Base-by-base conservation (phyloP, 2,888 invertebrate species). In the Apamea sordens region DNA sequence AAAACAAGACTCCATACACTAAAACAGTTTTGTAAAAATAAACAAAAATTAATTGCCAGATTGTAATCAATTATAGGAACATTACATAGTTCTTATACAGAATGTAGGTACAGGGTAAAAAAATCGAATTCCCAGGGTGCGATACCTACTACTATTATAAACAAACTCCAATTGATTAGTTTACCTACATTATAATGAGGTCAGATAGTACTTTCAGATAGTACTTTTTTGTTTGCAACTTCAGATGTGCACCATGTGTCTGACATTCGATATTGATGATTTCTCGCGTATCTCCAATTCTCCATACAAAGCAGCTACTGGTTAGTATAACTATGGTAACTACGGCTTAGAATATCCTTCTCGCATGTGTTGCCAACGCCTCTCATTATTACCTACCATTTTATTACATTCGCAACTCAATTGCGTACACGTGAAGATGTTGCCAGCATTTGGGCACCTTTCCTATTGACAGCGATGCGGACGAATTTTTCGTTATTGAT, bases 261-360 rank as follows among this genome's bases (percentile, higher is more conserved):
- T 56, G 79, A 76, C 8, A 88, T 81, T 74, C 24, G 77, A 87
- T 81, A 88, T 81, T 77, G 2, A 64, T 28, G 68, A 73, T 67
- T 72, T 47, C 56, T 44, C 2, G 44, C 41, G 32, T 44, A 68
- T 67, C n/a, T 68, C 24, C 3, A 21, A 36, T 15, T 53, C 28
- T 53, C 13, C 21, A 56, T 56, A 53, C 6, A 44, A 2, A 50
- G 21, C 47, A 41, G 5, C 11, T 70, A 10, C 65, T 67, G 36
- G 41, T 28, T 75, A 50, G 32, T 65, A 7, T 13, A 13, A 32
- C 18, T 61, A 18, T 63, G 24, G 24, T 13, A 47, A 32, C 24
- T 63, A 24, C 50, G 24, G 41, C 28, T 69, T 32, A n/a, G 6
- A 24, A 36, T 53, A 36, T 61, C 6, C 50, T 28, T 61, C 50